Evolutionary conservation across 2,888 invertebrate genomes (phyloP).

Genomic region (Idaea aversata): DNA sequence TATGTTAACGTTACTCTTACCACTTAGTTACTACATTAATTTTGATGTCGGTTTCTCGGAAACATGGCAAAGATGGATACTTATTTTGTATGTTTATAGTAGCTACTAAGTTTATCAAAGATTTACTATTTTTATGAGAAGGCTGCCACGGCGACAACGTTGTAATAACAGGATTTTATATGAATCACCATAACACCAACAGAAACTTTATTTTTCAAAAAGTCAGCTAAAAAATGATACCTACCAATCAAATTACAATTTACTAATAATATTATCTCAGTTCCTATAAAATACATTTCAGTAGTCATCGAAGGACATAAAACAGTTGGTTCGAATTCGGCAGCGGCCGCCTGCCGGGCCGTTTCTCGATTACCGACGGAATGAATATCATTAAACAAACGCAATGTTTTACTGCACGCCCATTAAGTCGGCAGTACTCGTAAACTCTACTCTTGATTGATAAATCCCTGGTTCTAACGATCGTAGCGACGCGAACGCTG

Average conservation of each 20-base stretch:
- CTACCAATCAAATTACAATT: not conserved
- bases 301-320: slow-evolving; percentile 46
- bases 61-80: slow-evolving; percentile 21
- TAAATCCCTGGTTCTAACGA: slow-evolving; percentile 39
- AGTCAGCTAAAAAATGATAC: slow-evolving; percentile 6
- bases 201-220: slow-evolving; percentile 9
- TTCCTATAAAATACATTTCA: slow-evolving; percentile 17
- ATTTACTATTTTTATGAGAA: not conserved
- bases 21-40: not conserved
- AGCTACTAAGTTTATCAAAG: not conserved
- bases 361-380: slow-evolving; percentile 50
- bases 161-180: not conserved
- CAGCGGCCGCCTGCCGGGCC: slow-evolving; percentile 63
- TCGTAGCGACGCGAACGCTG: slow-evolving; percentile 8
- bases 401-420: slow-evolving; percentile 42
- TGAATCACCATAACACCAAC: not conserved
- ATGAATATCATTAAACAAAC: slow-evolving; percentile 54
- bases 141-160: no score
- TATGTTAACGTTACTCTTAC: not conserved
- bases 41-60: not conserved
- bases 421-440: slow-evolving; percentile 52
- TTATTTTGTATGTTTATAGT: not conserved
- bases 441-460: slow-evolving; percentile 65
- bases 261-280: slow-evolving; percentile 5
- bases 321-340: slow-evolving; percentile 55